Base-by-base conservation (phyloP, 2,888 invertebrate species). In the Ischnura elegans region DNA sequence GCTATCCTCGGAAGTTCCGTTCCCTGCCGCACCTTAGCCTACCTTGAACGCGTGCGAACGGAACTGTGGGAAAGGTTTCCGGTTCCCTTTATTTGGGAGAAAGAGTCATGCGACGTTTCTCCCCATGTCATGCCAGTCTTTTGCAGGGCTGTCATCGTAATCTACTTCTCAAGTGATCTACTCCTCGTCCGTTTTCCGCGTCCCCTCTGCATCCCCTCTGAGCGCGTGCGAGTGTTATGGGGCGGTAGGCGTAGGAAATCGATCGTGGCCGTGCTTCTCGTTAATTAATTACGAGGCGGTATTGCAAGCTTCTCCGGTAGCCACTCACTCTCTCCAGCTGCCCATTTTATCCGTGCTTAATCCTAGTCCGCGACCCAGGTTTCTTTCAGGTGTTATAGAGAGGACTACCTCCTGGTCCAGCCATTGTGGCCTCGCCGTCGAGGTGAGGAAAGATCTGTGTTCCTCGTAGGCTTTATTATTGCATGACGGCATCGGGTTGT, bases 211-310 rank as follows among this genome's bases (percentile, higher is more conserved):
- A 43, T 86, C 55, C 90, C 61, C 90, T 43, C 43, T 13, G 45
- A 21, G 87, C 87, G 87, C 47, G 45, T 45, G 87, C 47, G 87
- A 45, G 42, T 29, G n/a, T 46, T 46, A 87, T 10, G 19, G 86
- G n/a, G n/a, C n/a, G 25, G 86, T 25, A 36, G 51, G 51, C 87
- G 51, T 87, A 51, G 29, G 16, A 87, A 87, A 51, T 51, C 51
- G 36, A 51, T 47, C 36, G 87, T 87, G 66, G 16, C 36, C 36
- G 29, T 76, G 66, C 66, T 10, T 29, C 66, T 61, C 66, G 66
- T 29, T 76, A 13, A 61, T 76, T 76, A 76, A 76, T 76, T 76
- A 36, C 61, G 66, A 25, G 66, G 66, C 66, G 29, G 29, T 13
- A n/a, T 29, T 36, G 66, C 36, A 25, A 36, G 66, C 2, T n/a